phyloP scores from a whole-genome alignment of 2,113 vertebrate species.

The Syrrhaptes paradoxus region DNA sequence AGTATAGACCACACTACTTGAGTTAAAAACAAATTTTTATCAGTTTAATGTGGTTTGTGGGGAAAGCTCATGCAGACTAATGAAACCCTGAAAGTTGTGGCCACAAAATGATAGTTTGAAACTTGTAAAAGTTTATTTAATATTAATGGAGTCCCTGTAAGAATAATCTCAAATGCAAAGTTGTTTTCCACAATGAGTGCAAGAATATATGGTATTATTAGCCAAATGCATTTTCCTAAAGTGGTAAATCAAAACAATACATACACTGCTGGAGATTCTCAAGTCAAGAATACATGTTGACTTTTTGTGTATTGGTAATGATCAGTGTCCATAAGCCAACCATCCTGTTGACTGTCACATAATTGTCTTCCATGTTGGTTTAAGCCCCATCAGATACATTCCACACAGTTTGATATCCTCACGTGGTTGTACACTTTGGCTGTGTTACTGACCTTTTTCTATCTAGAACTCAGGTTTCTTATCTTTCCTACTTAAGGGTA shows the following conservation, averaged over 20 bases:
- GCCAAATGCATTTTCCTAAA: background rate
- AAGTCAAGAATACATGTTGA: background rate
- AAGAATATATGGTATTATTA: background rate
- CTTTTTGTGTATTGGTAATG: background rate
- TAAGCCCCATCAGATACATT: background rate
- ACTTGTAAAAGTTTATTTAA: background rate
- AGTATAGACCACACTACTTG: background rate
- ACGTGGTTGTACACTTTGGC: background rate
- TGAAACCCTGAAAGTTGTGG: background rate
- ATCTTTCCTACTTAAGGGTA: background rate
- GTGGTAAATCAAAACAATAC: background rate
- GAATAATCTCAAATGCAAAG: background rate
- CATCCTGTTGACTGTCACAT: background rate
- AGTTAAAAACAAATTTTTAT: background rate
- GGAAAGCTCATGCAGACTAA: background rate
- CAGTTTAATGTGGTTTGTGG: background rate
- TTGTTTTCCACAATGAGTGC: background rate
- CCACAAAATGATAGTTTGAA: background rate
- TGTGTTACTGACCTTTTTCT: background rate
- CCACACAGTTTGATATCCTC: background rate
- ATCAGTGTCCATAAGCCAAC: background rate
- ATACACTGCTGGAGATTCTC: background rate
- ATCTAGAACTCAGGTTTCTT: background rate
- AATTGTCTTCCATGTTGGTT: background rate
- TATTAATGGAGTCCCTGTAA: fast-evolving